Evolutionary conservation across 2,797 vertebrate genomes (phyloP).

Genomic region (Pelobates cultripes): DNA sequence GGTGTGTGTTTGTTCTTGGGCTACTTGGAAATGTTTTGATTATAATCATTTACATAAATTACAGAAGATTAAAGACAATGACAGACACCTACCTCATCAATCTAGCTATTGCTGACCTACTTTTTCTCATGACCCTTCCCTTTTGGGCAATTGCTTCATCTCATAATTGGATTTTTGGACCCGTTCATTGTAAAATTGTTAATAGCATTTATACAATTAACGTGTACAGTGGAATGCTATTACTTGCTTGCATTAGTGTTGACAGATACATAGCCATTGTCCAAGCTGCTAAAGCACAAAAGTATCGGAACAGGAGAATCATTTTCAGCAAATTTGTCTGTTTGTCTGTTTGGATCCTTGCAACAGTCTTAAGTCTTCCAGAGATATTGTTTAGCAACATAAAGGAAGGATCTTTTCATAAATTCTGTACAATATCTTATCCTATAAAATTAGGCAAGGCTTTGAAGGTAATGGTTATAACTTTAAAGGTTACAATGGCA

Average conservation of each 20-base stretch:
- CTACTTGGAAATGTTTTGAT: slow-evolving; percentile 82
- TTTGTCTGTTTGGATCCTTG: slow-evolving; percentile 75
- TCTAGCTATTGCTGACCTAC: slow-evolving; percentile 85
- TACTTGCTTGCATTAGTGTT: slow-evolving; percentile 88
- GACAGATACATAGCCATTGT: slow-evolving; percentile 87
- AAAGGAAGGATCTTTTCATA: rapidly evolving
- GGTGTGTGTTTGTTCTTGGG: slow-evolving; percentile 82
- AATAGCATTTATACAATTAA: slow-evolving; percentile 85
- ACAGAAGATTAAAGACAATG: slow-evolving; percentile 83
- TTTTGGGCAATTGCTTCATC: slow-evolving; percentile 83
- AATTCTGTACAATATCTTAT: slow-evolving; percentile 74
- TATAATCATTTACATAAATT: slow-evolving; percentile 79
- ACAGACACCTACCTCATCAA: slow-evolving; percentile 86
- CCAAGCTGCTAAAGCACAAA: slow-evolving; percentile 77
- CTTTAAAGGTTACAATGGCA: slow-evolving; percentile 81
- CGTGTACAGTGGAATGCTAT: slow-evolving; percentile 86
- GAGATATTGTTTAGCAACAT: slow-evolving; percentile 77
- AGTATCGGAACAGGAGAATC: slow-evolving; percentile 74
- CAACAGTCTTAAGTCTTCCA: slow-evolving; percentile 77
- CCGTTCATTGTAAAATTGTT: slow-evolving; percentile 77
- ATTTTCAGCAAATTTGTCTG: slow-evolving; percentile 79
- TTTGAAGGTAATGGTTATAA: slow-evolving; percentile 75
- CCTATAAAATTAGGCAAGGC: slow-evolving; percentile 54
- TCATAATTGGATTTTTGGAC: slow-evolving; percentile 76
- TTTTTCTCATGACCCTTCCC: slow-evolving; percentile 85